These are phyloP conservation scores for Acanthosepion esculentum DNA, from an alignment of 2,888 invertebrate genomes.

Conservation along the genomic window DNA sequence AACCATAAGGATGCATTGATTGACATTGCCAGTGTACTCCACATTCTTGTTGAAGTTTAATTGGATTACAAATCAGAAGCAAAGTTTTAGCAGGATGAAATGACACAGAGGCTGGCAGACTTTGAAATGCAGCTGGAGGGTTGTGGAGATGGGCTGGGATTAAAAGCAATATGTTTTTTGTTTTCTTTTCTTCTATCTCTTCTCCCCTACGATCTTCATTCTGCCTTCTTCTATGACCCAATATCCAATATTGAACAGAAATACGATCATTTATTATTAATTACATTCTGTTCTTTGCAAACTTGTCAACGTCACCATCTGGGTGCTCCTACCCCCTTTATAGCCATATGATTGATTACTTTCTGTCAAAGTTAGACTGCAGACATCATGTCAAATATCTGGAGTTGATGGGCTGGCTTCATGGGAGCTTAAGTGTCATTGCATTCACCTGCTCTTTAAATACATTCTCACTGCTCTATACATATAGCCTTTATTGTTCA, in stretches of 20 bases:
- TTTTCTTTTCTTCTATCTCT: background rate
- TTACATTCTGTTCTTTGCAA: slow-evolving; percentile 33
- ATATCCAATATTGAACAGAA: slow-evolving; percentile 22
- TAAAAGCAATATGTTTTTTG: background rate
- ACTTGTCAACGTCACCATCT: slow-evolving; percentile 21
- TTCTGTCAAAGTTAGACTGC: slow-evolving; percentile 33
- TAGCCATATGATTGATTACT: background rate
- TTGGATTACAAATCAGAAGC: background rate
- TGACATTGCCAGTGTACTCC: background rate
- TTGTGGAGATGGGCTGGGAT: background rate
- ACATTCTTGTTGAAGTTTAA: background rate
- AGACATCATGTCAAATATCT: slow-evolving; percentile 23
- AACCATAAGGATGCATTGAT: background rate
- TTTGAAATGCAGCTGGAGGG: background rate
- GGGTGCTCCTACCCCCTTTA: background rate
- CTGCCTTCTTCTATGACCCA: background rate
- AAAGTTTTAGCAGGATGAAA: slow-evolving; percentile 21
- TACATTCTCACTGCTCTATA: background rate
- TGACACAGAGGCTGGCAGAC: background rate
- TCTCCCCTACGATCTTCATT: background rate
- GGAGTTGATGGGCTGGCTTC: slow-evolving; percentile 10
- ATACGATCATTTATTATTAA: slow-evolving; percentile 33
- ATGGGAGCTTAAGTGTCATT: slow-evolving; percentile 11
- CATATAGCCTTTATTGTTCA: background rate
- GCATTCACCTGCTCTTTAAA: background rate